Conservation (phyloP, 2,113 vertebrate genomes). For the Leptobrachium leishanense region DNA sequence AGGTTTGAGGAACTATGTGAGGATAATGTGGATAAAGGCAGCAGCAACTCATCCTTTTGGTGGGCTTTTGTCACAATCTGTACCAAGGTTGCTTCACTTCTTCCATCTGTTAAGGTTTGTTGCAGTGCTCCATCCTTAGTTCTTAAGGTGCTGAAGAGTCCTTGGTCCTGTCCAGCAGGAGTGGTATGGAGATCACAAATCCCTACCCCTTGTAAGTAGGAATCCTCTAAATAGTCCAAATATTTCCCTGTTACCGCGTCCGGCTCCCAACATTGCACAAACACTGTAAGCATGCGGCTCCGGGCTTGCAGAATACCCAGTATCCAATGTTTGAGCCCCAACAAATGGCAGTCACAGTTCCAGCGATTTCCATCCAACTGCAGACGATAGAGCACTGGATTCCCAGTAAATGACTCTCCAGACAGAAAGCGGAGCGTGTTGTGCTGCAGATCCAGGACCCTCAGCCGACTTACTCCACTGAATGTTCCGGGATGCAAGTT, state of each 20-base stretch:
- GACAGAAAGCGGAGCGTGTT: conserved; percentile 81
- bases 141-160: conserved; percentile 1
- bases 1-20: background rate
- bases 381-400: conserved; percentile 76
- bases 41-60: conserved; percentile 13
- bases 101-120: background rate
- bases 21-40: conserved; percentile 40
- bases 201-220: conserved; percentile 66
- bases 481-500: conserved; percentile 73
- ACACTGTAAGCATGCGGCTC: conserved; percentile 82
- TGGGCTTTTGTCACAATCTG: background rate
- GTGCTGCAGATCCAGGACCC: conserved; percentile 82
- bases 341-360: conserved; percentile 87
- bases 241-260: conserved; percentile 79
- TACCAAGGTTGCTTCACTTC: background rate
- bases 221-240: conserved; percentile 84
- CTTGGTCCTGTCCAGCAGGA: conserved; percentile 38
- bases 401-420: conserved; percentile 77
- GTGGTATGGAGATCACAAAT: conserved; percentile 19
- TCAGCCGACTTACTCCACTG: conserved; percentile 66
- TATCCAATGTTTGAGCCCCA: conserved; percentile 79
- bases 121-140: background rate
- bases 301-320: conserved; percentile 79
- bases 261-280: conserved; percentile 84
- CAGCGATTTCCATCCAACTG: conserved; percentile 90